Base-by-base conservation (phyloP, 2,797 vertebrate species). In the Gymnoscopelus braueri region DNA sequence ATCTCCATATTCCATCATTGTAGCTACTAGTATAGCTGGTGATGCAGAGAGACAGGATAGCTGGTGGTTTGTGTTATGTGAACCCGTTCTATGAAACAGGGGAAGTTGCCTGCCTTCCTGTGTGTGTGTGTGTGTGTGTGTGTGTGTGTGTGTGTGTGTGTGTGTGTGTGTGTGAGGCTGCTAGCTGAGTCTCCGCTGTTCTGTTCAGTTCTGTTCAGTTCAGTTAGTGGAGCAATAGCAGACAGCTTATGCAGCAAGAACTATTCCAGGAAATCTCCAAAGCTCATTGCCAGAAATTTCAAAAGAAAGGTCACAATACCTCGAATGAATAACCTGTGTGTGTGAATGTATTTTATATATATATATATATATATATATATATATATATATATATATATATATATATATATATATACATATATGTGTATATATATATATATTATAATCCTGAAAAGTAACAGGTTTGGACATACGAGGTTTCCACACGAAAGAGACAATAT, bases 21-120 rank as follows among this genome's bases (percentile, higher is more conserved):
- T 29, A 29, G 26, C 26, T 29, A 29, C 26, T 29, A 29, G 26
- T 29, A 29, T 29, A 44, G 80, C 4, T 13, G 56, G 8, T 68
- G 62, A 57, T 77, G 75, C 39, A 73, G 49, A 29, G 26, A 29
- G 3, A 3, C 26, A 29, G 26, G 26, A 29, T 29, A 29, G 26
- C 26, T 29, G 26, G 26, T 29, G 26, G 26, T 29, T 29, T 29
- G 35, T 39, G 35, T 6, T 39, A 76, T 84, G n/a, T 67, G 75
- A 72, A 67, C 74, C 71, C 57, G 39, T 82, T 49, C 55, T 63
- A 69, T 80, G 75, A 89, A 82, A 90, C 53, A 59, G 80, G 75
- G 87, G 87, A 91, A 86, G 88, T 86, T 74, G 77, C 82, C 73
- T 80, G 79, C 86, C 70, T 92, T 90, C 88, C 84, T 88, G 81